Base-by-base conservation (phyloP, 2,888 invertebrate genomes). In the Melitaea athalia region DNA sequence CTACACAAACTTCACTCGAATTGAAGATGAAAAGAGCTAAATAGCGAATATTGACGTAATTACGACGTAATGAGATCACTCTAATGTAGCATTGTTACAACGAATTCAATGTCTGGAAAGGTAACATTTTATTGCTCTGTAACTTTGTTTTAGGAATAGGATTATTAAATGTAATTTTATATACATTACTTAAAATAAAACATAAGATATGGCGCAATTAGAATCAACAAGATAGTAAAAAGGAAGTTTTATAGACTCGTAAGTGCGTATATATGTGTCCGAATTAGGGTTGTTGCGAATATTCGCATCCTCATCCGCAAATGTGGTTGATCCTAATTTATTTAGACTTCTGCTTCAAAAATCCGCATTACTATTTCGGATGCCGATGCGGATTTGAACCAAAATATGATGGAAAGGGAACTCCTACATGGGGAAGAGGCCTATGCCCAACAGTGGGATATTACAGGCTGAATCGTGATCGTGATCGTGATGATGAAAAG, bases 61-160 rank as follows among this genome's bases (percentile, higher is more conserved):
- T 71, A 71, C 69, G 63, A 71, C 42, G 63, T 66, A 66, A 66
- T 61, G 52, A 61, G 60, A 65, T 60, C 63, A 57, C 45, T 63
- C 57, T 60, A 55, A 70, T 53, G 59, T 65, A 67, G 64, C 64
- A 68, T 64, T 65, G 68, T 65, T 65, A 49, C 59, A 64, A 63
- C 64, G 59, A 62, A 62, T 43, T 31, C 47, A 59, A 62, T 59
- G 59, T 68, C 62, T 17, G 68, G 61, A 62, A 55, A 60, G 31
- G 67, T 60, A 59, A 64, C 63, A 42, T 49, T 70, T 71, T 68
- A 71, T 60, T 64, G 57, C 65, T 50, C 63, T 64, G 59, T 67
- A 61, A 64, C 49, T 57, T 68, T 66, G 68, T 68, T 71, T 71
- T 57, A 63, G 65, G 65, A 65, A 63, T 66, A 55, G 59, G 24